Evolutionary conservation across 2,888 invertebrate species (phyloP).

Genomic region (Apamea epomidion): DNA sequence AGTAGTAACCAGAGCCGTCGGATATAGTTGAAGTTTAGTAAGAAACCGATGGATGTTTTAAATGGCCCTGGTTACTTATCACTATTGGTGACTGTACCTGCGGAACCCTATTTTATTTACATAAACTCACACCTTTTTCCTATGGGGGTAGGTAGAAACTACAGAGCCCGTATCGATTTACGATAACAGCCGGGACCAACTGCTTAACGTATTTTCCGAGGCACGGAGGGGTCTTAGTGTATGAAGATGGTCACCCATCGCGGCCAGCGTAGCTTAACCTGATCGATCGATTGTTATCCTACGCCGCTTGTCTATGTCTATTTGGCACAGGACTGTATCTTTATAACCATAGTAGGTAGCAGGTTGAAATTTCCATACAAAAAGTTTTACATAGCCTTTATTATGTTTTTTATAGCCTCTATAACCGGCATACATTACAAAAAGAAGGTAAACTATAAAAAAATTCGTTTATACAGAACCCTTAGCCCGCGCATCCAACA

Average conservation of each 20-base stretch:
- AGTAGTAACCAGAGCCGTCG: not conserved
- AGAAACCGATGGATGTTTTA: not conserved
- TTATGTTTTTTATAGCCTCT: not conserved
- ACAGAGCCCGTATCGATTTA: not conserved
- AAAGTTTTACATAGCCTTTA: not conserved
- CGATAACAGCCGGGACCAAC: too few relatives aligned
- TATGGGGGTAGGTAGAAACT: not conserved
- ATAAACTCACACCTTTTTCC: not conserved
- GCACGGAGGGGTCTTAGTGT: too few relatives aligned
- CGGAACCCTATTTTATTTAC: not conserved
- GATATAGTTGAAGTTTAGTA: not conserved
- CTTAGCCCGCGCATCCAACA: not conserved
- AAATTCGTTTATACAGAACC: not conserved
- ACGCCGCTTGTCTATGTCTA: not conserved
- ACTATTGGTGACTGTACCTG: not conserved
- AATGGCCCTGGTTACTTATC: too few relatives aligned
- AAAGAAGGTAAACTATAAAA: not conserved
- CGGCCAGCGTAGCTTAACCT: too few relatives aligned
- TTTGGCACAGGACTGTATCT: not conserved
- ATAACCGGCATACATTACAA: not conserved
- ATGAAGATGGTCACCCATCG: too few relatives aligned
- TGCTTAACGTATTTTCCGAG: too few relatives aligned
- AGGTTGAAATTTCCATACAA: not conserved
- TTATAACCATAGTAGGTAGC: too few relatives aligned
- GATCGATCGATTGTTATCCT: too few relatives aligned